A percentile compares a stretch with the other conserved stretches of the same genome.
Conservation (phyloP, 1,140 invertebrate genomes). For the Saxidomus purpurata region DNA sequence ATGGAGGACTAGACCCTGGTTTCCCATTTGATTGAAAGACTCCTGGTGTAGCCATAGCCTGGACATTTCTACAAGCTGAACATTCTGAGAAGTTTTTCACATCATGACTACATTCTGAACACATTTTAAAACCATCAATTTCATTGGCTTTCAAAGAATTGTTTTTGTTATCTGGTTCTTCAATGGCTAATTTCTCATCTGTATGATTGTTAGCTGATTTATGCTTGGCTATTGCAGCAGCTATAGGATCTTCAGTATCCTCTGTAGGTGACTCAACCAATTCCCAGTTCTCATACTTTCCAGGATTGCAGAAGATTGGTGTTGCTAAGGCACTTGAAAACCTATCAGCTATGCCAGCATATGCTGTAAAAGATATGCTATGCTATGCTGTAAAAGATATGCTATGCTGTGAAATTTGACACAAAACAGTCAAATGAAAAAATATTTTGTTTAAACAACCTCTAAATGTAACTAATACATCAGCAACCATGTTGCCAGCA, state of each 20-base stretch:
- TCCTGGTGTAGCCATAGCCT: not conserved
- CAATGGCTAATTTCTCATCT: not conserved
- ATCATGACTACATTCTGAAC: not conserved
- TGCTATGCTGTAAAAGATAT: no score
- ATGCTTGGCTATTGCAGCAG: not conserved
- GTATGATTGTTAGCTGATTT: not conserved
- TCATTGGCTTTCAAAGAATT: not conserved
- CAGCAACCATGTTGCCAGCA: no score
- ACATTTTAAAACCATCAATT: not conserved
- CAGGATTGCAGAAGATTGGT: conserved; percentile 68
- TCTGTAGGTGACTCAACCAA: conserved; percentile 39
- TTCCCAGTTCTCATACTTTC: conserved; percentile 53
- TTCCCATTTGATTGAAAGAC: not conserved
- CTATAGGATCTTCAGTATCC: not conserved
- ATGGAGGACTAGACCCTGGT: not conserved
- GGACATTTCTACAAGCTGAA: not conserved
- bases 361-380: conserved; percentile 79
- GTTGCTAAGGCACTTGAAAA: conserved; percentile 69
- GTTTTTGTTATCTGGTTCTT: not conserved
- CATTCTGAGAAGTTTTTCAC: not conserved
- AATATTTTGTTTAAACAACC: no score
- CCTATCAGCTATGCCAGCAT: conserved; percentile 81
- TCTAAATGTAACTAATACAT: no score
- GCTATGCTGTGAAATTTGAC: no score
- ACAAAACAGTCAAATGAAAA: no score